A percentile compares a stretch with the other conserved stretches of the same genome.
These are phyloP conservation scores for Drosophila prosaltans DNA, from an alignment of 1,140 invertebrate species.

Conservation along the genomic window DNA sequence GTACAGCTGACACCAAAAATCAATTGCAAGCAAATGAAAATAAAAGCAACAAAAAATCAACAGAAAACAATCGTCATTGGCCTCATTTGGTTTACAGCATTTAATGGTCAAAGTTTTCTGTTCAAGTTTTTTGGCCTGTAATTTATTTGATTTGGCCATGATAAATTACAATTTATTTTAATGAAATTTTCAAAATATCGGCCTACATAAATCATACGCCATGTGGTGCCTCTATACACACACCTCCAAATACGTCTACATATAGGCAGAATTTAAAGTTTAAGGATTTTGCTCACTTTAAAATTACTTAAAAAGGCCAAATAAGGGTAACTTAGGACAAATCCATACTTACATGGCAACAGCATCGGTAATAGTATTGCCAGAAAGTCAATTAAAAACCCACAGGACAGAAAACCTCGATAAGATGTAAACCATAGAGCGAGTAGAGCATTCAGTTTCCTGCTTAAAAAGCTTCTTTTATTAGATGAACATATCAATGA, in stretches of 20 bases:
- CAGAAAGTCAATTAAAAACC: conserved; percentile 73
- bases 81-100: conserved; percentile 65
- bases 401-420: conserved; percentile 33
- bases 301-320: neutral
- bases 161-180: conserved; percentile 80
- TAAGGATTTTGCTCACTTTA: conserved; percentile 20
- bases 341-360: conserved; percentile 40
- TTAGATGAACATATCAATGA: no score
- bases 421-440: conserved; percentile 41
- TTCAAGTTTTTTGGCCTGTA: conserved; percentile 46
- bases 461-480: no score
- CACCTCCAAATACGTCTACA: neutral
- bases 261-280: conserved; percentile 30
- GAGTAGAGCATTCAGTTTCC: no score
- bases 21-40: conserved; percentile 71
- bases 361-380: conserved; percentile 25
- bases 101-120: conserved; percentile 72
- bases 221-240: conserved; percentile 52
- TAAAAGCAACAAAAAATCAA: conserved; percentile 36
- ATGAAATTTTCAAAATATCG: conserved; percentile 60
- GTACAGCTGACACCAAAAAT: conserved; percentile 78
- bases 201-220: conserved; percentile 72
- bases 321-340: neutral
- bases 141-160: conserved; percentile 74
- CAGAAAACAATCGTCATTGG: conserved; percentile 56